phyloP scores from a whole-genome alignment of 2,113 vertebrate species.

The Ornithorhynchus anatinus region DNA sequence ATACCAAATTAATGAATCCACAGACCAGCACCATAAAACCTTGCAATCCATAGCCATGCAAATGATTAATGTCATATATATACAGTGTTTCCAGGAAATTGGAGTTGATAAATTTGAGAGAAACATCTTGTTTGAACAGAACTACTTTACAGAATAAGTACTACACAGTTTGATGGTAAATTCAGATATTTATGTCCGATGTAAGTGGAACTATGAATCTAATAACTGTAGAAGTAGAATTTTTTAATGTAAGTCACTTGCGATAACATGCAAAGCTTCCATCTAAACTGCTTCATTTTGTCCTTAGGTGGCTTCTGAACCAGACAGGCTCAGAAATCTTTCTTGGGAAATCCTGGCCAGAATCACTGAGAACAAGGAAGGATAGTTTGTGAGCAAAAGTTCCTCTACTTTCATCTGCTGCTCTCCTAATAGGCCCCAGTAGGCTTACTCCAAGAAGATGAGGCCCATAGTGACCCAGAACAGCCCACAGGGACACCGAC shows the following conservation, averaged over 20 bases:
- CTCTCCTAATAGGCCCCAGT: too few relatives aligned
- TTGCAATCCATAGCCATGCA: background rate
- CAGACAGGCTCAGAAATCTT: background rate
- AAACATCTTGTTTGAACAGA: conserved; percentile 57
- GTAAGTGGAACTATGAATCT: conserved; percentile 36
- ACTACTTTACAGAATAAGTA: conserved; percentile 55
- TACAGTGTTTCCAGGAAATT: conserved; percentile 28
- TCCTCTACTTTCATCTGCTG: too few relatives aligned
- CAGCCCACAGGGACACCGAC: too few relatives aligned
- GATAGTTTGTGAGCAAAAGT: too few relatives aligned
- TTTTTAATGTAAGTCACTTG: too few relatives aligned
- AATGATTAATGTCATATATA: conserved; percentile 32
- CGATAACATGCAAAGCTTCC: background rate
- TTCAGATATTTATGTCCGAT: conserved; percentile 23
- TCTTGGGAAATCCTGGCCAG: too few relatives aligned
- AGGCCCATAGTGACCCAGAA: too few relatives aligned
- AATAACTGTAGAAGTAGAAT: too few relatives aligned
- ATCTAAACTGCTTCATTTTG: background rate
- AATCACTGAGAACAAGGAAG: too few relatives aligned
- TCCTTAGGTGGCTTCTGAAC: background rate
- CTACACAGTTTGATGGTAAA: conserved; percentile 37
- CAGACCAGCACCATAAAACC: background rate
- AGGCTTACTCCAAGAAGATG: too few relatives aligned
- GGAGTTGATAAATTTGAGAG: conserved; percentile 45
- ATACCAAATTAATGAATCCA: background rate